Percentiles rank a stretch among this genome's conserved stretches.
Conservation (phyloP, 2,888 invertebrate genomes). For the Gortyna flavago region DNA sequence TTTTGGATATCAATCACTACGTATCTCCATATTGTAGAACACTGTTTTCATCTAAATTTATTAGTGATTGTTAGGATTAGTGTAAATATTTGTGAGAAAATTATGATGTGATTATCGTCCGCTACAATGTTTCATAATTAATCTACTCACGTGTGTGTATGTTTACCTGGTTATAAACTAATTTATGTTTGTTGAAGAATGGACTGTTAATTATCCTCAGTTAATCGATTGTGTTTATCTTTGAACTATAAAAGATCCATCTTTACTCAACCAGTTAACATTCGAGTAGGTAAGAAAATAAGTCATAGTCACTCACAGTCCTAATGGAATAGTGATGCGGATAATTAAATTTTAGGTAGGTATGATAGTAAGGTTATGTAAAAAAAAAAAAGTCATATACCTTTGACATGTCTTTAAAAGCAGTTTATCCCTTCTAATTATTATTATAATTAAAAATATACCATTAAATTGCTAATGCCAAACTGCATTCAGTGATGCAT, state of each 20-base stretch:
- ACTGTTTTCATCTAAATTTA: background rate
- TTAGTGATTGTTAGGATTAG: background rate
- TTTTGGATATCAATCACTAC: background rate
- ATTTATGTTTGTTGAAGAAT: conserved; percentile 5
- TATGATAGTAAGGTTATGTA: background rate
- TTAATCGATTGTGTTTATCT: conserved; percentile 12
- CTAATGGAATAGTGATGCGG: conserved; percentile 32
- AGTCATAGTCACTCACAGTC: conserved; percentile 13
- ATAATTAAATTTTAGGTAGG: background rate
- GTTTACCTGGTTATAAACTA: background rate
- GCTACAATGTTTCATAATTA: background rate
- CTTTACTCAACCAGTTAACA: conserved; percentile 8
- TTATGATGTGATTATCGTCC: background rate
- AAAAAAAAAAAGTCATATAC: too few relatives aligned
- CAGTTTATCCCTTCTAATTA: too few relatives aligned
- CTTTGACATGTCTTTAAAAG: too few relatives aligned
- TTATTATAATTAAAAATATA: too few relatives aligned
- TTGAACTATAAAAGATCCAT: conserved; percentile 12
- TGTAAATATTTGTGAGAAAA: background rate
- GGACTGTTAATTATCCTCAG: background rate
- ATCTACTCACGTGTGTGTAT: background rate
- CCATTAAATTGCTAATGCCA: too few relatives aligned
- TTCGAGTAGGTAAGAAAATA: conserved; percentile 9
- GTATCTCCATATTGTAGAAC: background rate
- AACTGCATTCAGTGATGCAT: too few relatives aligned